Evolutionary conservation across 1,140 invertebrate genomes (phyloP).

Genomic region (Leptonema lineaticorne): DNA sequence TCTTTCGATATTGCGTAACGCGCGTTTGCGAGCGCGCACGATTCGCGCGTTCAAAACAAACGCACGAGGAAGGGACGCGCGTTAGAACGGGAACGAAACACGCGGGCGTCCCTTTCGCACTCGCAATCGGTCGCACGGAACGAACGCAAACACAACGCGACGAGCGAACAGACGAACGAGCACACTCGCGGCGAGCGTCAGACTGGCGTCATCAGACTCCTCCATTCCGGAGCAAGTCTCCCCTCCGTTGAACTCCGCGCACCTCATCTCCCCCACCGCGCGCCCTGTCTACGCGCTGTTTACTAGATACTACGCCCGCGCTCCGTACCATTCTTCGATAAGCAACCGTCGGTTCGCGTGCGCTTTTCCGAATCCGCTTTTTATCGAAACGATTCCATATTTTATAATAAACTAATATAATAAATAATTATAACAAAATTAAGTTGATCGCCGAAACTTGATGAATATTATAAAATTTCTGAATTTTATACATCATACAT

Average conservation of each 20-base stretch:
- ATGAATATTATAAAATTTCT: too few relatives aligned
- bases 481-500: too few relatives aligned
- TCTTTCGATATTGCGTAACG: too few relatives aligned
- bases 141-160: background rate
- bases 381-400: too few relatives aligned
- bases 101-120: background rate
- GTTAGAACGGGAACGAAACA: background rate
- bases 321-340: background rate
- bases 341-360: too few relatives aligned
- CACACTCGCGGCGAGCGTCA: background rate
- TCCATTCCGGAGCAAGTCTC: background rate
- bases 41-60: background rate
- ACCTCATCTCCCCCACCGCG: background rate
- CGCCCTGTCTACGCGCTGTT: constrained; percentile 9
- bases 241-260: too few relatives aligned
- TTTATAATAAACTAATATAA: too few relatives aligned
- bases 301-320: background rate
- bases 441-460: too few relatives aligned
- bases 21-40: background rate
- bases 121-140: background rate
- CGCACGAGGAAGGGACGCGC: background rate
- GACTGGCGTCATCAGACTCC: background rate
- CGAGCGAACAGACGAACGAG: background rate
- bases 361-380: too few relatives aligned
- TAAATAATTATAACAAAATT: too few relatives aligned